Percentiles rank a stretch among this genome's conserved stretches.
Evolutionary conservation across 2,113 vertebrate species (phyloP).

Genomic region (Pantherophis guttatus): DNA sequence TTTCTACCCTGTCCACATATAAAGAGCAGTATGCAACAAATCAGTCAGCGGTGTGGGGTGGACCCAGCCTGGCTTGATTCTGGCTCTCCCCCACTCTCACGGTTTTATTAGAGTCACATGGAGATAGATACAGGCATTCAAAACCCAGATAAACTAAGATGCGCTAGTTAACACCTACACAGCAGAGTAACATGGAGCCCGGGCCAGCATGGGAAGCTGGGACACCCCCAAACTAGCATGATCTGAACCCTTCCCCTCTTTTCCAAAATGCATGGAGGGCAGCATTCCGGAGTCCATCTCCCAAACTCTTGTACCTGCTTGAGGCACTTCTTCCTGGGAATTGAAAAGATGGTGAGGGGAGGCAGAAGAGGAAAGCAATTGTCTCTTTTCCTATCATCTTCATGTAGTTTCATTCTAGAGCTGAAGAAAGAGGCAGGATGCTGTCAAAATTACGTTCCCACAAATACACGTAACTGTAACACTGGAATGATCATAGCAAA

Average conservation of each 20-base stretch:
- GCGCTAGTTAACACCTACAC: conserved; percentile 40
- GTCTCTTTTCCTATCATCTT: not conserved
- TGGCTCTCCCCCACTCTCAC: conserved; percentile 32
- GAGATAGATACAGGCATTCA: conserved; percentile 40
- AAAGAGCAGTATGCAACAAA: conserved; percentile 6
- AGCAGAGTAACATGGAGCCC: conserved; percentile 35
- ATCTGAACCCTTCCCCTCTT: conserved; percentile 9
- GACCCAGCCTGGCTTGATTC: conserved; percentile 37
- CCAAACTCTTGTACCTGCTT: not conserved
- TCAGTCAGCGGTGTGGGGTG: conserved; percentile 22
- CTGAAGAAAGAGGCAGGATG: not conserved
- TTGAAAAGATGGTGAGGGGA: not conserved
- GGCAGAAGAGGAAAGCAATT: not conserved
- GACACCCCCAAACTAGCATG: conserved; percentile 24
- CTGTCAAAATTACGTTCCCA: conserved; percentile 1
- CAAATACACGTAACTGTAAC: conserved; percentile 26
- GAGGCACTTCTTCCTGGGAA: not conserved
- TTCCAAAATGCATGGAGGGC: not conserved
- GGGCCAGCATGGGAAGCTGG: conserved; percentile 21
- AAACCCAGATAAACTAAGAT: conserved; percentile 28
- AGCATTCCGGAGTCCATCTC: not conserved
- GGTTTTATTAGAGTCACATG: conserved; percentile 44
- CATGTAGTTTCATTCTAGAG: not conserved
- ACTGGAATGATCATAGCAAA: conserved; percentile 31
- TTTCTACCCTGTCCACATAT: not conserved